A percentile compares a stretch with the other conserved stretches of the same genome.
Evolutionary conservation across 2,888 invertebrate species (phyloP).

Genomic region (Choreutis nemorana): DNA sequence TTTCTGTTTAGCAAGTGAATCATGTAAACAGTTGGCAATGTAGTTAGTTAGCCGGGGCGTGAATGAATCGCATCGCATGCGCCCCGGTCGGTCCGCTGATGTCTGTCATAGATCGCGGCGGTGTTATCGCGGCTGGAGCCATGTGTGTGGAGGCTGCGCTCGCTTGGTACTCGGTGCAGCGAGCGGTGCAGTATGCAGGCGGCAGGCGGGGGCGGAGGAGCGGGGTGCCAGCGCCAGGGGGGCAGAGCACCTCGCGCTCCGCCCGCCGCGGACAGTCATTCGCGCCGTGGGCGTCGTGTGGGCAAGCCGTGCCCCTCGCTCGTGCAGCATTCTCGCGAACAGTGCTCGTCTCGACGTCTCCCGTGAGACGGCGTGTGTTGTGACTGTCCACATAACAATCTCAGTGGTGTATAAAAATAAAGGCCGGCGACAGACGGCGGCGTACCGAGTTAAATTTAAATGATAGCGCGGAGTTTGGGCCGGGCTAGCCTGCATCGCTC

Average conservation of each 20-base stretch:
- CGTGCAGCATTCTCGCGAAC: slow-evolving; percentile 15
- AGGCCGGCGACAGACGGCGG: slow-evolving; percentile 58
- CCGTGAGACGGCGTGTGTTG: slow-evolving; percentile 35
- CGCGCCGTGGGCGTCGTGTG: slow-evolving; percentile 35
- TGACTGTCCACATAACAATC: slow-evolving; percentile 36
- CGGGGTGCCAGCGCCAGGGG: slow-evolving; percentile 19
- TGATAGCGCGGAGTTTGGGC: slow-evolving; percentile 52
- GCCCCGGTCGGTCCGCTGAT: slow-evolving; percentile 25
- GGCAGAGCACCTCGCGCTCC: slow-evolving; percentile 11
- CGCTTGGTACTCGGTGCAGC: slow-evolving; percentile 36
- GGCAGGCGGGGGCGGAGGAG: slow-evolving; percentile 14
- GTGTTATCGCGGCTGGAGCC: slow-evolving; percentile 38
- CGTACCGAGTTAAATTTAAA: slow-evolving; percentile 61
- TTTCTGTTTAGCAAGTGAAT: slow-evolving; percentile 27
- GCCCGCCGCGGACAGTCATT: slow-evolving; percentile 13
- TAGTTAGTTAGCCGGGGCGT: slow-evolving; percentile 29
- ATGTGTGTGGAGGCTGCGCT: slow-evolving; percentile 17
- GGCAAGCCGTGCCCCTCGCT: slow-evolving; percentile 20
- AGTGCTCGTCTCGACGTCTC: slow-evolving; percentile 24
- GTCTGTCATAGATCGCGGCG: slow-evolving; percentile 23
- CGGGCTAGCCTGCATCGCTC: slow-evolving; percentile 41
- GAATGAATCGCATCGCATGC: slow-evolving; percentile 44
- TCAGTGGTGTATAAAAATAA: slow-evolving; percentile 59
- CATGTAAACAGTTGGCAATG: slow-evolving; percentile 36
- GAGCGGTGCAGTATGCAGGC: slow-evolving; percentile 44